Evolutionary conservation across 2,888 invertebrate species (phyloP), one percentile per base, ranked within the genome.

Genomic region (Leptinotarsa rubiginosa): DNA sequence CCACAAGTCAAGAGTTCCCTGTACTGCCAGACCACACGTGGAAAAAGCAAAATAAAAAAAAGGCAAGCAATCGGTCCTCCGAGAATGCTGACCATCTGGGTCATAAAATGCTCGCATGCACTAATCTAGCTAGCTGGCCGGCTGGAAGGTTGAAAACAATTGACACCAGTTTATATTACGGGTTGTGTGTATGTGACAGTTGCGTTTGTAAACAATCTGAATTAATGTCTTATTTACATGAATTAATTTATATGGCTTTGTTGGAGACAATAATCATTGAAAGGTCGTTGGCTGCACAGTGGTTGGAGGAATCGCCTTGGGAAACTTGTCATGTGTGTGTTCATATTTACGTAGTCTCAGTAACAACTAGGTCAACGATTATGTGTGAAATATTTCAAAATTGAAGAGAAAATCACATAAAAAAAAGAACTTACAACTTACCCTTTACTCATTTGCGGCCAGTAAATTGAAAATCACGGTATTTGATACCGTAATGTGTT

Each of bases 201-300:
- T 72, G 71, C 72, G 72, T 72, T 59, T 72, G 72, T 73, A 74
- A 74, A 73, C 76, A 74, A 76, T 76, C 75, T 66, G 78, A 77
- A 77, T 80, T 77, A 78, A 80, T 80, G 80, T 79, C 78, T 78
- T 78, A 80, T 80, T 80, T 80, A 78, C 77, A 79, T 79, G 74
- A 75, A 77, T 77, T 79, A 79, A 78, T 77, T 70, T 66, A 74
- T 68, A 69, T 47, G 52, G 69, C 69, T 52, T 74, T 70, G 62
- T 72, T 69, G 59, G 47, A 70, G 64, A 67, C 69, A 70, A 72
- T 65, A 66, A 49, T 47, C 65, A 76, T 76, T 71, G 72, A 71
- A 64, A 64, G 76, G 74, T 75, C 73, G 73, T 68, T 75, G 47
- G 69, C 69, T 69, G 69, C 62, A 62, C 31, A 41, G 31, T 62